A percentile compares a stretch with the other conserved stretches of the same genome.
Evolutionary conservation across 2,888 invertebrate species (phyloP).

Genomic region (Kuschelorhynchus macadamiae): DNA sequence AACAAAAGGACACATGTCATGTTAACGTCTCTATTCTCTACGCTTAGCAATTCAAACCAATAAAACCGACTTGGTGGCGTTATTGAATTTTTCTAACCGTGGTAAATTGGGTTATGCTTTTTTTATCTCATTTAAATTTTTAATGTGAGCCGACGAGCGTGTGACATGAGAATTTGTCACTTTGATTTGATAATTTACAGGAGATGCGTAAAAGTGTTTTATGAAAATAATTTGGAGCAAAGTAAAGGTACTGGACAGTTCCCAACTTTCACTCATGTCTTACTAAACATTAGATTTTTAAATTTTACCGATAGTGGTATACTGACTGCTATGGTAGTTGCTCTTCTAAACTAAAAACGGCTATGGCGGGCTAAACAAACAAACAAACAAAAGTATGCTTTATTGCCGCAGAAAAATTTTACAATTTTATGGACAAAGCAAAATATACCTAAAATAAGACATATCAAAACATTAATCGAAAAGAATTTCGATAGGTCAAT

Average conservation of each 20-base stretch:
- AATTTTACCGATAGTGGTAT: no score
- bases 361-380: no score
- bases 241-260: slow-evolving; percentile 79
- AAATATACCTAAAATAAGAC: no score
- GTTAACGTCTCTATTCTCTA: slow-evolving; percentile 57
- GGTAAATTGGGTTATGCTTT: slow-evolving; percentile 38
- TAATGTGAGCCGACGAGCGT: slow-evolving; percentile 36
- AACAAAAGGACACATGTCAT: slow-evolving; percentile 58
- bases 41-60: slow-evolving; percentile 18
- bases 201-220: slow-evolving; percentile 4
- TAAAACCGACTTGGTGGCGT: slow-evolving; percentile 23
- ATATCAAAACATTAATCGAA: no score
- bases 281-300: no score
- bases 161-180: slow-evolving; percentile 48
- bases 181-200: slow-evolving; percentile 29
- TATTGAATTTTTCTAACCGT: slow-evolving; percentile 40
- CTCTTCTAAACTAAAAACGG: no score
- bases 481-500: no score
- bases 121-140: slow-evolving; percentile 39
- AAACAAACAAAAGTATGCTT: no score
- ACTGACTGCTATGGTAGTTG: no score
- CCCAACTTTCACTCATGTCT: no score
- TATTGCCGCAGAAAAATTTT: no score
- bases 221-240: slow-evolving; percentile 77
- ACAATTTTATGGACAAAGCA: no score